Evolutionary conservation across 1,140 invertebrate species (phyloP), one percentile per base, ranked within the genome.

Genomic region (Spodoptera frugiperda): DNA sequence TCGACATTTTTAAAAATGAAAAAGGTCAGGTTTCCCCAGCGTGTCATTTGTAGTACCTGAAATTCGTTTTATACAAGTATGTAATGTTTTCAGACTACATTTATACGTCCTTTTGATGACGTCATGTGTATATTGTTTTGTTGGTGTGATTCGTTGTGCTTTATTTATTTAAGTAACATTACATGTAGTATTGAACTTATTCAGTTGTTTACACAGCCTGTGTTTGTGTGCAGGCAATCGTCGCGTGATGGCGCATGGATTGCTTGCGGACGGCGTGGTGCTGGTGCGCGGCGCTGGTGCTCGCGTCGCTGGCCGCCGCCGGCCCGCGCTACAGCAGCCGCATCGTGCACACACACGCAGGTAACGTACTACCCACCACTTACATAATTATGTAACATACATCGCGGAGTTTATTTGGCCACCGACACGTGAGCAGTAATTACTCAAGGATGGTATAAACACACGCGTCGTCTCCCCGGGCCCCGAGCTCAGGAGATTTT

Each of bases 321-420:
- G 95, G 95, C 57, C 95, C 95, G 46, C 92, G 95, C 48, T 96
- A 95, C 93, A 96, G 95, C 90, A 95, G 95, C 63, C 91, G 96
- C 79, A 95, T 96, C 74, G 96, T 96, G 11, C 95, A 95, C 81
- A 96, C 96, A 3, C 94, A 96, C 82, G 83, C 91, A 67, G 91
- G 91, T 25, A 25, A 25, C 5, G 25, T 92, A 76, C 76, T 21
- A 39, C 33, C 11, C 5, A 55, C 25, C 39, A 65, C 39, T 8
- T 1, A 39, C 33, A n/a, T 25, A 25, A 2, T 3, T 25, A 25
- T 25, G 25, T 25, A 25, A 51, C 48, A 51, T n/a, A 51, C 14
- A n/a, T 51, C 15, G 12, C 48, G 48, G 15, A 15, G 6, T 39
- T 6, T 39, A 10, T 39, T 33, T 33, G 33, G 19, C 21, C 33